phyloP scores from a whole-genome alignment of 2,113 vertebrate genomes.

The Lophochroa leadbeateri region DNA sequence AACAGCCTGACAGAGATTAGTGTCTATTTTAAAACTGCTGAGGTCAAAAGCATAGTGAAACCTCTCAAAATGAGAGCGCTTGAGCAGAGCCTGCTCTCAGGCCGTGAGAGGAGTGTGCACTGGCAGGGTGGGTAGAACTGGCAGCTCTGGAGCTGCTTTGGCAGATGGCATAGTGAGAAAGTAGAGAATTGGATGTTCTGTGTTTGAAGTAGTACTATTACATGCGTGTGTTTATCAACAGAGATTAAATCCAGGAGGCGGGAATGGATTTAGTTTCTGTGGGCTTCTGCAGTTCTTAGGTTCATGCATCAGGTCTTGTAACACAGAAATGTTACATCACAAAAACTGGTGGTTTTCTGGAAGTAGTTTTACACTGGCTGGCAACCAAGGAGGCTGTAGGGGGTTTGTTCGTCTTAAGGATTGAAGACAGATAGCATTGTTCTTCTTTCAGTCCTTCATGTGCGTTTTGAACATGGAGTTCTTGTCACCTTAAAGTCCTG shows the following conservation, averaged over 20 bases:
- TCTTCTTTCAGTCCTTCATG: neutral
- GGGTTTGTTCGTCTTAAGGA: neutral
- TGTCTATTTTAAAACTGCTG: neutral
- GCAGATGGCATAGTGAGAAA: conserved; percentile 35
- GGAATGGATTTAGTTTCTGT: neutral
- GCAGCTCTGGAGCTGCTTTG: neutral
- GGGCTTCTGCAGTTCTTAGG: neutral
- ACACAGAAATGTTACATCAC: neutral
- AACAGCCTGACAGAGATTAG: neutral
- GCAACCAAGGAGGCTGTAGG: neutral
- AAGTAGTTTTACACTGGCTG: neutral
- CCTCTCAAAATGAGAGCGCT: neutral
- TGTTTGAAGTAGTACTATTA: conserved; percentile 8
- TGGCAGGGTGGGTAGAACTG: neutral
- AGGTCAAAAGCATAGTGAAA: neutral
- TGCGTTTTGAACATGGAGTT: neutral
- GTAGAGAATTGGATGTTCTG: neutral
- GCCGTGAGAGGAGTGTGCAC: neutral
- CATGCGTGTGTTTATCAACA: conserved; percentile 18
- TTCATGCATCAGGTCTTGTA: neutral
- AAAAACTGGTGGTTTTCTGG: neutral
- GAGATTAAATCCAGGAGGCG: conserved; percentile 11
- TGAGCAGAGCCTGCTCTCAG: neutral
- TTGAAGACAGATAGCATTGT: accelerated
- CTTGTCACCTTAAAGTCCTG: neutral